phyloP scores from a whole-genome alignment of 1,140 invertebrate species.

The Drosophila teissieri region DNA sequence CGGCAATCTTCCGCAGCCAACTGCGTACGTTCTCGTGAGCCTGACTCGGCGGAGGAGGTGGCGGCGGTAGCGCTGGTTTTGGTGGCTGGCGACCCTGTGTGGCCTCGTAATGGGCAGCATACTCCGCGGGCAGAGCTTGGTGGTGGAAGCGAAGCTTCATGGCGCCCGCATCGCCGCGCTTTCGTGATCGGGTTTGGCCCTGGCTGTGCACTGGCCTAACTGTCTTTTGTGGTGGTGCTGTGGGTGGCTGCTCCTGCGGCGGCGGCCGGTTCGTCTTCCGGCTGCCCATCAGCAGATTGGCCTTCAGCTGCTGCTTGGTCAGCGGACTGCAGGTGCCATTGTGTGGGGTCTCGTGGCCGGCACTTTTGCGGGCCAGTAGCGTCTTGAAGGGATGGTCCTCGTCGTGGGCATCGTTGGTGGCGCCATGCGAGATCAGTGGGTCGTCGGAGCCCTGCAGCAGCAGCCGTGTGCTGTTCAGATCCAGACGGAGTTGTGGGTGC shows the following conservation, averaged over 20 bases:
- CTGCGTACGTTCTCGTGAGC: slow-evolving; percentile 88
- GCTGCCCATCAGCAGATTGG: slow-evolving; percentile 69
- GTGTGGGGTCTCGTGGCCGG: slow-evolving; percentile 37
- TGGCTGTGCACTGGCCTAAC: slow-evolving; percentile 85
- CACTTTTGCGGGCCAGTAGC: slow-evolving; percentile 50
- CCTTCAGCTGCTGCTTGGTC: slow-evolving; percentile 79
- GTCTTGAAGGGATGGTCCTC: slow-evolving; percentile 78
- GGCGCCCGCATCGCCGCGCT: slow-evolving; percentile 71
- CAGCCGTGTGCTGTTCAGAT: slow-evolving; percentile 59
- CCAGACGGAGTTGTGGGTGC: slow-evolving; percentile 44
- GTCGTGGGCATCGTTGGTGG: slow-evolving; percentile 64
- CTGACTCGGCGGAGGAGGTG: slow-evolving; percentile 69
- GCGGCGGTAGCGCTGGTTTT: slow-evolving; percentile 28
- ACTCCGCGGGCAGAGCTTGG: slow-evolving; percentile 91
- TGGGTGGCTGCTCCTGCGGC: slow-evolving; percentile 5
- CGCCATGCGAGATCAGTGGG: slow-evolving; percentile 78
- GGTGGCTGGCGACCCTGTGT: slow-evolving; percentile 85
- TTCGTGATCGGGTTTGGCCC: slow-evolving; percentile 29
- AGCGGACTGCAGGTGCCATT: slow-evolving; percentile 69
- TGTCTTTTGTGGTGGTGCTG: slow-evolving; percentile 54
- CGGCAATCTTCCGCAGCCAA: slow-evolving; percentile 90
- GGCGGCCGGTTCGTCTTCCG: slow-evolving; percentile 40
- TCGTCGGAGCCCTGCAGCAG: slow-evolving; percentile 79
- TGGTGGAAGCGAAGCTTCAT: slow-evolving; percentile 93
- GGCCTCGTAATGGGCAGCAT: slow-evolving; percentile 91